Conservation (phyloP, 2,797 vertebrate genomes). For the Scleropages formosus region DNA sequence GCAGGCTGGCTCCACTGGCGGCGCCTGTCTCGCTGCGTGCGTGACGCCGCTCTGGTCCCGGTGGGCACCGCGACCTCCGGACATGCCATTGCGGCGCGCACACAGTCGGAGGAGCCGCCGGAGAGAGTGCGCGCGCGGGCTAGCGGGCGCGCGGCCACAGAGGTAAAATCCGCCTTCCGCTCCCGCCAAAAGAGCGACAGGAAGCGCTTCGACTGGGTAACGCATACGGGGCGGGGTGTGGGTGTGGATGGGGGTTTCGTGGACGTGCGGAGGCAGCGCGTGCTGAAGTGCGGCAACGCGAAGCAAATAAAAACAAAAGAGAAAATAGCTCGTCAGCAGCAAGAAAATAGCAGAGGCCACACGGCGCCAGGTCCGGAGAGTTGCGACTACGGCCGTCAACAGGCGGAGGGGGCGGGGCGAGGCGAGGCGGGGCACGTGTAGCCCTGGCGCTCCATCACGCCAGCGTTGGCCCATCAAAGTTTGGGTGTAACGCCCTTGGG, state of each 20-base stretch:
- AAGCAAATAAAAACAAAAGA: neutral
- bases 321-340: conserved; percentile 21
- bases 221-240: neutral
- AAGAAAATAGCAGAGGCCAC: conserved; percentile 31
- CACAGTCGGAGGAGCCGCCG: no score
- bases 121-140: no score
- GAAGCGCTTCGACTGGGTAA: no score
- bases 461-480: no score
- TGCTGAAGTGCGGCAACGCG: conserved; percentile 1
- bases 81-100: neutral
- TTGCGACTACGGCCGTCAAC: no score
- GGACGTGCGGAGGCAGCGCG: neutral
- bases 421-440: no score
- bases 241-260: neutral
- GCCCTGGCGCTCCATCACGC: no score
- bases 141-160: no score
- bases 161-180: no score
- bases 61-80: neutral
- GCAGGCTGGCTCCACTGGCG: neutral
- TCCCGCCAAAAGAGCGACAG: no score
- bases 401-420: no score
- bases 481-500: no score
- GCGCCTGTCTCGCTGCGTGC: conserved; percentile 14
- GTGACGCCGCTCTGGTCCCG: neutral
- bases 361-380: conserved; percentile 15